Base-by-base conservation (phyloP, 2,888 invertebrate species). In the Drosophila austrosaltans region DNA sequence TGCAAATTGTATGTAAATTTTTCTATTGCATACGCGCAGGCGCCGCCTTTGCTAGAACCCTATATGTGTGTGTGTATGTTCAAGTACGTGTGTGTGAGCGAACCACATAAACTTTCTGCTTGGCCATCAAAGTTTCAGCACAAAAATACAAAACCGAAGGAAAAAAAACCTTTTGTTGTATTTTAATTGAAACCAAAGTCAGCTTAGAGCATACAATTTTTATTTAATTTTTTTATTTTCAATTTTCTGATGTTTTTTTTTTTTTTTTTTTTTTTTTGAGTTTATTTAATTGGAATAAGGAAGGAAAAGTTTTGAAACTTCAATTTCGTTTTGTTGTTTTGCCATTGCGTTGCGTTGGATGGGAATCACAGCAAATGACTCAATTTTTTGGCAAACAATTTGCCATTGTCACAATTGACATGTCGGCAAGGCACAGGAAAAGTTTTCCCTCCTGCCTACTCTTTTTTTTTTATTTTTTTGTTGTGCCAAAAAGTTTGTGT, bases 1-100 rank as follows among this genome's bases (percentile, higher is more conserved):
- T 86, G 85, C 87, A 89, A 82, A 87, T 85, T 62, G 60, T 68
- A 89, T 86, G 85, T 67, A 86, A 87, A 86, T 86, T 77, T 77
- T 72, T 36, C 39, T 63, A 66, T 75, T 66, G 81, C 83, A 82
- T 78, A 82, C 78, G 66, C 76, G 66, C 80, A 85, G 82, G 85
- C 78, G 75, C 59, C 57, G 53, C 25, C 53, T 60, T 30, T 40
- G 48, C 36, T 42, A 62, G 30, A 58, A 22, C 10, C 22, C 22
- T 40, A 62, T 42, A 42, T 61, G 56, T 40, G 28, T 56, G 54
- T 61, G 28, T 58, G 32, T 63, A 36, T 66, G 25, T 42, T 28
- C 28, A 4, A 28, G 28, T 3, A 28, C 5, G 32, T 40, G 20
- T 64, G 62, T 62, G 16, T 54, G 12, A 53, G 60, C 28, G 54